Evolutionary conservation across 2,888 invertebrate species (phyloP), one percentile per base, ranked within the genome.

Genomic region (Acanthopleura granulata): DNA sequence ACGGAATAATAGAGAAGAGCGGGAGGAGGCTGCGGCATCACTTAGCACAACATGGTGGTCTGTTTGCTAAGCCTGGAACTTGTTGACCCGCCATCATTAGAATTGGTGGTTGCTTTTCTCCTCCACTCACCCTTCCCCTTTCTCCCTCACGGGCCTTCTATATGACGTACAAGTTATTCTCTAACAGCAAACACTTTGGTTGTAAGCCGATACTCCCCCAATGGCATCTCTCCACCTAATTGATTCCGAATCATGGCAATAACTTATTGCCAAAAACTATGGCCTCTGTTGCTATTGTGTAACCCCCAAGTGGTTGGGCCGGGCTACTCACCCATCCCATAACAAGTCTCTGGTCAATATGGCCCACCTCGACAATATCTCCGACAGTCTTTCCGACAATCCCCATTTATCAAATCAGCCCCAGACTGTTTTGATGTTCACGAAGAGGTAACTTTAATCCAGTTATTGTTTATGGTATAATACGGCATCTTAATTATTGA

Each of bases 81-180:
- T 66, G 29, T 66, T 66, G 66, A 66, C 66, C 66, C 25, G 66
- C 18, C 25, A 6, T 66, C 29, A 66, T 66, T 66, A 66, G 22
- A 66, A 12, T 66, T 66, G 22, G 66, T 16, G 29, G 66, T 22
- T 22, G 15, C 25, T 14, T 16, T 27, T 66, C 29, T 27, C 3
- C 25, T 22, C 29, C 16, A 16, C 66, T 27, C 66, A 66, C 66
- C 66, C 22, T 66, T 66, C 6, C 57, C 27, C 27, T 27, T 14
- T 27, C 25, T 66, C 29, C 16, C 66, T 22, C 22, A 22, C 15
- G 18, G 22, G 29, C 29, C 66, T 18, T 15, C 66, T 66, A 27
- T 66, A 66, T 66, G 66, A 66, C 66, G 66, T 66, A 66, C 66
- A 66, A 66, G 66, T 27, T 27, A 22, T 66, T 66, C 66, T n/a